These are phyloP conservation scores for Thinocorus orbignyianus DNA, from an alignment of 2,113 vertebrate genomes.

Conservation along the genomic window DNA sequence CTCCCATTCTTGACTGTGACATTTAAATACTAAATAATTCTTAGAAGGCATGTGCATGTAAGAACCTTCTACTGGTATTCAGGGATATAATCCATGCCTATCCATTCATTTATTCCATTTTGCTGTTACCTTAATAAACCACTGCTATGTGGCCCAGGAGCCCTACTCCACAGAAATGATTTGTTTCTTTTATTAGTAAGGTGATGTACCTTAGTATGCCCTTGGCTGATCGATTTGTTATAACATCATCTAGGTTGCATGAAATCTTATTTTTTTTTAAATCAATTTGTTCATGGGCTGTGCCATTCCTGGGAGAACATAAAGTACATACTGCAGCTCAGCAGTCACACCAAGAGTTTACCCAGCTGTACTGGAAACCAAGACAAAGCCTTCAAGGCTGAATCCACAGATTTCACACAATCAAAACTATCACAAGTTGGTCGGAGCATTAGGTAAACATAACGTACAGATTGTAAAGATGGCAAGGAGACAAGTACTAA, in stretches of 20 bases:
- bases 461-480: not conserved
- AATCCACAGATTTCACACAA: not conserved
- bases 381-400: not conserved
- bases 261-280: constrained; percentile 47
- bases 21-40: not conserved
- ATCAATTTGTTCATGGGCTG: not conserved
- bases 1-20: not conserved
- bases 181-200: not conserved
- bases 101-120: constrained; percentile 16
- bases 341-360: not conserved
- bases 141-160: constrained; percentile 51
- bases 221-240: constrained; percentile 47
- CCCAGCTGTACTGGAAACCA: not conserved
- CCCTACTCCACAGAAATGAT: constrained; percentile 21
- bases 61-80: not conserved
- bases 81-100: not conserved
- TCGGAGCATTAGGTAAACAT: not conserved
- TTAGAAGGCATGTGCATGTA: not conserved
- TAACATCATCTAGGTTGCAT: constrained; percentile 33
- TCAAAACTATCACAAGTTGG: not conserved
- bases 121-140: constrained; percentile 18
- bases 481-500: not conserved
- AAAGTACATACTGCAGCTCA: not conserved
- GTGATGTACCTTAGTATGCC: constrained; percentile 46
- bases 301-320: constrained; percentile 5